Evolutionary conservation across 2,888 invertebrate genomes (phyloP), one percentile per base, ranked within the genome.

Genomic region (Seira musarum): DNA sequence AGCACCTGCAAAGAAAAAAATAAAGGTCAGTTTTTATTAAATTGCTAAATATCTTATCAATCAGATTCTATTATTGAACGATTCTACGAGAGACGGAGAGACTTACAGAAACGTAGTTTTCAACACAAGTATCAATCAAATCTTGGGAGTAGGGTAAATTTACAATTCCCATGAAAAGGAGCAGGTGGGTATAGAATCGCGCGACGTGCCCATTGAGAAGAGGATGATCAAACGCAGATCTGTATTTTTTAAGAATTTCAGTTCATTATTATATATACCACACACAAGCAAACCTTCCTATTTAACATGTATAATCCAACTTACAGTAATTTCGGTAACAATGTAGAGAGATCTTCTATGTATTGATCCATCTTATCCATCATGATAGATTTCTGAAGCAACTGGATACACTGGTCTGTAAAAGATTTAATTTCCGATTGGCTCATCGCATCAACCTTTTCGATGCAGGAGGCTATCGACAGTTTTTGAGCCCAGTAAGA

Each of bases 161-260:
- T 0, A 83, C 70, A 65, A 83, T 80, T 24, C 73, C 82, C 10
- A 85, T 81, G 3, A 82, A 76, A n/a, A 86, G 78, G 3, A 86
- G 63, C 30, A 84, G 70, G 61, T 86, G 86, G 10, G 81, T 82
- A 6, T 83, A 17, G 40, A 86, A 86, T 15, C 86, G 81, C 0
- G 81, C 61, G 2, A 82, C 63, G 10, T 85, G 85, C 0, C 78
- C 72, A 24, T 75, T 66, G 0, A 84, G 65, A 5, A 79, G 24
- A 3, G 81, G 78, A 66, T 83, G 81, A 6, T 81, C 83, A 15
- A 76, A 70, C 35, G 74, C 19, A n/a, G 74, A 67, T 24, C 82
- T 85, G 46, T 1, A 76, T 64, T n/a, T n/a, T n/a, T n/a, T n/a
- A n/a, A n/a, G n/a, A n/a, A n/a, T n/a, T n/a, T n/a, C n/a, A n/a